Base-by-base conservation (phyloP, 2,797 vertebrate species). In the Danio jaintianensis region DNA sequence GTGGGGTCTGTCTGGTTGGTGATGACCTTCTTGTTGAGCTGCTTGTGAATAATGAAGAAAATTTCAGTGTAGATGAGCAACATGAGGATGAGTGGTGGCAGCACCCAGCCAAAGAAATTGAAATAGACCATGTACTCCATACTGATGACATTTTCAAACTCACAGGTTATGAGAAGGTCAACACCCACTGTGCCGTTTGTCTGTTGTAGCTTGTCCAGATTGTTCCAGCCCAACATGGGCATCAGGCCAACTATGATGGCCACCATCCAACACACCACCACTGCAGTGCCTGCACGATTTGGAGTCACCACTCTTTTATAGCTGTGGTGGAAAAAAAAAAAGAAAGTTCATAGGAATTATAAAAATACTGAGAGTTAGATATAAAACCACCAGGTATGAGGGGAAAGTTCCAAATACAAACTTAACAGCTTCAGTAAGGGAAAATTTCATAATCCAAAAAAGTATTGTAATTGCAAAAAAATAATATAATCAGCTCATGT, bases 71-170 rank as follows among this genome's bases (percentile, higher is more conserved):
- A 99, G 90, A 99, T 97, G 75, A 96, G 81, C 70, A 98, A 88
- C 96, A 99, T 99, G 82, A 98, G 89, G 48, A 99, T 50, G 79
- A 99, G 92, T 0, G 98, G 97, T 0, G 97, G 97, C 87, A 99
- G 94, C 83, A 99, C 97, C 96, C 97, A 99, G 12, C 96, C 93
- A 0, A 99, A 98, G 87, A 99, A 99, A 91, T 98, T 99, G 89
- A 99, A 99, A 89, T 99, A 99, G 64, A 99, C 98, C 97, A 99
- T 99, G 90, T 99, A 99, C 83, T 98, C 93, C 98, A 99, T 99
- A 92, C 96, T 98, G 92, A 99, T 98, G 77, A 99, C 97, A 0
- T 93, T 96, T 90, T 98, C 97, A 0, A 99, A 99, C 86, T 93
- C 89, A 75, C 98, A 99, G 18, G 91, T 93, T 88, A 97, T 92